Percentiles rank a stretch among this genome's conserved stretches.
Evolutionary conservation across 2,888 invertebrate species (phyloP).

Genomic region (Apamea monoglypha): DNA sequence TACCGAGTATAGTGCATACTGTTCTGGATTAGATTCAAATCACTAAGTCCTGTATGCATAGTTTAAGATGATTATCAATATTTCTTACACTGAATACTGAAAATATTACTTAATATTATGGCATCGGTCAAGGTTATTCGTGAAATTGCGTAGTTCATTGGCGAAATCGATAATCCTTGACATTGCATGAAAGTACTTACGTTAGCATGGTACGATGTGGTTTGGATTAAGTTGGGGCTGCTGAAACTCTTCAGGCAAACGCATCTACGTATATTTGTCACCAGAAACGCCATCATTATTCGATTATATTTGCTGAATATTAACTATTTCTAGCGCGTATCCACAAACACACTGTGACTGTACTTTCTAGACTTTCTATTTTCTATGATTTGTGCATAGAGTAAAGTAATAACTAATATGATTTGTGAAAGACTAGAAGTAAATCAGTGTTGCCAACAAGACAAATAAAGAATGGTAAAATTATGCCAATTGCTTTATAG

Average conservation of each 20-base stretch:
- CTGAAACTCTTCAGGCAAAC: constrained; percentile 82
- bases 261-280: constrained; percentile 81
- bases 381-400: background rate
- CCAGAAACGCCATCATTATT: constrained; percentile 79
- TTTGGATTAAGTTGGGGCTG: constrained; percentile 83
- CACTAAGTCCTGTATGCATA: background rate
- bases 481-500: too few relatives aligned
- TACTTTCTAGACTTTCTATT: background rate
- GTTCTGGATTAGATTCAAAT: background rate
- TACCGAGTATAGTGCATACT: background rate
- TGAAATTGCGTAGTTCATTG: constrained; percentile 68
- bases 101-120: constrained; percentile 7
- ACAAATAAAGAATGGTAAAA: too few relatives aligned
- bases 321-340: constrained; percentile 20
- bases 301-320: constrained; percentile 2
- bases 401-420: too few relatives aligned
- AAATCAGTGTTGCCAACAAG: too few relatives aligned
- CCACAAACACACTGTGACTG: constrained; percentile 2
- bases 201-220: constrained; percentile 93
- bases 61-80: constrained; percentile 10
- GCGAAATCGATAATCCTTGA: constrained; percentile 80
- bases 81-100: constrained; percentile 15
- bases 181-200: constrained; percentile 89
- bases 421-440: constrained; percentile 8
- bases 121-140: constrained; percentile 57